Base-by-base conservation (phyloP, 2,113 vertebrate genomes). In the Lagopus muta region DNA sequence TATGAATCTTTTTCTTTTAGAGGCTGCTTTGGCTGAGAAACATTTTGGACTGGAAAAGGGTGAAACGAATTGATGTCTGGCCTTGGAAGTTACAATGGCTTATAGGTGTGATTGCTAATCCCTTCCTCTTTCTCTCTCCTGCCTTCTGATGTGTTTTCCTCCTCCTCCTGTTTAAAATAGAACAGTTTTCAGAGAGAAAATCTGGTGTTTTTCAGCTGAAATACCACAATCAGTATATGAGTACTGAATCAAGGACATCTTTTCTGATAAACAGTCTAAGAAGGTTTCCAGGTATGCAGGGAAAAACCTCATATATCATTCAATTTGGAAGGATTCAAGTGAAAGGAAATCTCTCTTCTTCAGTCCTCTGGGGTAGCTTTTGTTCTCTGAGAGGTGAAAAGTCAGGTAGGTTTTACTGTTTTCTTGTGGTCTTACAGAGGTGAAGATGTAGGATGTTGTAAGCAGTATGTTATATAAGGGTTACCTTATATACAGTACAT, bases 401-500 rank as follows among this genome's bases (percentile, higher is more conserved):
- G 6, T 15, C 34, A 36, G 2, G 6, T 43, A 45, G 5, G 1
- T 72, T 83, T 82, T 13, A 32, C 13, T 64, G 20, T 54, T 90
- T 1, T 77, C 9, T 65, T 81, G 3, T 34, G 24, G 58, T 45
- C 52, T 78, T 67, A 36, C 45, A 74, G 50, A 78, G 21, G 8
- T 74, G n/a, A 89, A 82, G 19, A 36, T 89, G 48, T 1, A 36
- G 5, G 5, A 42, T 47, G 8, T 22, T 86, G 6, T 65, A 18
- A 60, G 21, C 2, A 69, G 11, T 10, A 30, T 52, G 27, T 34
- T 52, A 5, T 28, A 5, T 28, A 22, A 0, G 3, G 6, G 52
- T 85, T 79, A 82, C 58, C 17, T 88, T 38, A 25, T 58, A 28
- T 38, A 2, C 4, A 30, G 5, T 34, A 58, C 58, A 7, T 5